Conservation (phyloP, 2,113 vertebrate species). For the Columbina picui region DNA sequence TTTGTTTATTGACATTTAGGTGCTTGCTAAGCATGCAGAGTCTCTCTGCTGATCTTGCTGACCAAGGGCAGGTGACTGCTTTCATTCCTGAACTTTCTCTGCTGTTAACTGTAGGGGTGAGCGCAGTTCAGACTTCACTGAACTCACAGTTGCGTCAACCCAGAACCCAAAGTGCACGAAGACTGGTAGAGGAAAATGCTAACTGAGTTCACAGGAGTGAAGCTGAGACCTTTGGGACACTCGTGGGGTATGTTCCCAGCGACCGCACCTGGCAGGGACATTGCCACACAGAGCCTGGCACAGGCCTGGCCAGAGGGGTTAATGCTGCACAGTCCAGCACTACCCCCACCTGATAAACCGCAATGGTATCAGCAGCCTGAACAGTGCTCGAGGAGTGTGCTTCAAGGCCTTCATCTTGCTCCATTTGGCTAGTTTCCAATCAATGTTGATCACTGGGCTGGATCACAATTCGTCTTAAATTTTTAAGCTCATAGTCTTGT, state of each 20-base stretch:
- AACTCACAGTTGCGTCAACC: not conserved
- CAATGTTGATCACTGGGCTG: not conserved
- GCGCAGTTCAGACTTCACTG: not conserved
- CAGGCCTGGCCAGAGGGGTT: not conserved
- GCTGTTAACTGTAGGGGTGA: not conserved
- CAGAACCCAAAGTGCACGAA: not conserved
- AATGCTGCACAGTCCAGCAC: not conserved
- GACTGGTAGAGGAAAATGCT: not conserved
- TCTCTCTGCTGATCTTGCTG: not conserved
- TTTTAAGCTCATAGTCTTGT: not conserved
- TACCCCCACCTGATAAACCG: not conserved
- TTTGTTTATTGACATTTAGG: not conserved
- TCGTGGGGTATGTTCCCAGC: fast-evolving
- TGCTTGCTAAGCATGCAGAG: not conserved
- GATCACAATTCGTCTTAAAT: not conserved
- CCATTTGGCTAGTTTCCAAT: not conserved
- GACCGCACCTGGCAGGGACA: fast-evolving
- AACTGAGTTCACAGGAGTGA: not conserved
- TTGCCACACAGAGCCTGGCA: not conserved
- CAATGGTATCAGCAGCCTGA: not conserved
- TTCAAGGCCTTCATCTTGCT: not conserved
- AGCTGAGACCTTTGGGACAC: not conserved
- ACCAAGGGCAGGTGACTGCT: not conserved
- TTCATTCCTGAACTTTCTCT: not conserved
- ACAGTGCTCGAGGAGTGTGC: not conserved